Percentiles rank a stretch among this genome's conserved stretches.
Evolutionary conservation across 23 tunicate species (phyloP).

Genomic region (Trididemnum miniatum): DNA sequence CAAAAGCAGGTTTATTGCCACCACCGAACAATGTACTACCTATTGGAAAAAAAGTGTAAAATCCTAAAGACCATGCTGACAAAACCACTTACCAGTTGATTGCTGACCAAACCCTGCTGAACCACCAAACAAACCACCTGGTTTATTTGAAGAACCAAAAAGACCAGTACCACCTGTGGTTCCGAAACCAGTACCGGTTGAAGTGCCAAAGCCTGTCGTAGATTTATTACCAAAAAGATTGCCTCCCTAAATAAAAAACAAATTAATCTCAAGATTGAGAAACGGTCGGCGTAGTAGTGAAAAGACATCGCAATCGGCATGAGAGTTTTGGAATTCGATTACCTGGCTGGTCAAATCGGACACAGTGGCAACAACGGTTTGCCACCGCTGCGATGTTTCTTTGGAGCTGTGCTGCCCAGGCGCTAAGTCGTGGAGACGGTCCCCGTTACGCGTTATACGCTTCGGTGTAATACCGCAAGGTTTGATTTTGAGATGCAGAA

Average conservation of each 20-base stretch:
- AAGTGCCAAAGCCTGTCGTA: slow-evolving; percentile 55
- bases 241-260: slow-evolving; percentile 31
- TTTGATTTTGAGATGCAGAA: too few relatives aligned
- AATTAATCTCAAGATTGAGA: too few relatives aligned
- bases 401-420: too few relatives aligned
- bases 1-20: slow-evolving; percentile 39
- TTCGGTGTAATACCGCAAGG: too few relatives aligned
- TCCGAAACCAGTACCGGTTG: slow-evolving; percentile 42
- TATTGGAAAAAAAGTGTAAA: slow-evolving; percentile 1
- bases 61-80: background rate
- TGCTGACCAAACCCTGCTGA: slow-evolving; percentile 47
- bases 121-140: slow-evolving; percentile 38
- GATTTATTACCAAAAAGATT: slow-evolving; percentile 51
- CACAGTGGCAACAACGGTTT: too few relatives aligned
- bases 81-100: background rate
- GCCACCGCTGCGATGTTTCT: too few relatives aligned
- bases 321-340: too few relatives aligned
- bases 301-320: too few relatives aligned
- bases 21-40: slow-evolving; percentile 63
- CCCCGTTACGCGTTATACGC: too few relatives aligned
- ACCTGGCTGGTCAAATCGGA: too few relatives aligned
- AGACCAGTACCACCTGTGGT: slow-evolving; percentile 33
- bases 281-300: too few relatives aligned
- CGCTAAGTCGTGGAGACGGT: too few relatives aligned
- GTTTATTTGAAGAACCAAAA: slow-evolving; percentile 56